These are phyloP conservation scores for Acrossocheilus fasciatus DNA, from an alignment of 2,797 vertebrate species.

Conservation along the genomic window DNA sequence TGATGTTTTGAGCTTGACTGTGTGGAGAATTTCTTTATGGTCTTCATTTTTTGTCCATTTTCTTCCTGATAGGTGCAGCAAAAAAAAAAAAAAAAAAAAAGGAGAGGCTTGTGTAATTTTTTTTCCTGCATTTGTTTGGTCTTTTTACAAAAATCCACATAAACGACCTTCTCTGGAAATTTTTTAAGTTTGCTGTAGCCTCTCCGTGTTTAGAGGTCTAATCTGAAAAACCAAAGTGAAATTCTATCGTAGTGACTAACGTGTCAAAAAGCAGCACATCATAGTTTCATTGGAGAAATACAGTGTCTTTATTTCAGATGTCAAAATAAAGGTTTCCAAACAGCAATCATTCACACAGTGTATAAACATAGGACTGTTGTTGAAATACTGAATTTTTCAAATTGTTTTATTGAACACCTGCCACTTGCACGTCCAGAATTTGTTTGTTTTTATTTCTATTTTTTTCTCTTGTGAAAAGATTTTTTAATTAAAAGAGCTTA, in stretches of 20 bases:
- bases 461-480: slow-evolving; percentile 60
- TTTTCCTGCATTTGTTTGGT: slow-evolving; percentile 22
- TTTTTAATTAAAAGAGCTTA: slow-evolving; percentile 62
- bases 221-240: slow-evolving; percentile 75
- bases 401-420: slow-evolving; percentile 44
- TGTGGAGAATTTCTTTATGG: slow-evolving; percentile 34
- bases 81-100: not conserved
- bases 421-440: slow-evolving; percentile 57
- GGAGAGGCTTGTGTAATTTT: slow-evolving; percentile 55
- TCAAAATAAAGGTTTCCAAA: slow-evolving; percentile 28
- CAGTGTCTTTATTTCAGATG: slow-evolving; percentile 35
- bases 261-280: slow-evolving; percentile 57
- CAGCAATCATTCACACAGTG: slow-evolving; percentile 26
- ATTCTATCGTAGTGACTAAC: slow-evolving; percentile 69
- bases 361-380: slow-evolving; percentile 51
- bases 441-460: slow-evolving; percentile 59
- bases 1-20: slow-evolving; percentile 60
- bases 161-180: slow-evolving; percentile 45
- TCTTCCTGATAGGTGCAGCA: slow-evolving; percentile 41
- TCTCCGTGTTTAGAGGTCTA: slow-evolving; percentile 72
- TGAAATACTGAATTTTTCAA: slow-evolving; percentile 42
- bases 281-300: slow-evolving; percentile 25
- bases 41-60: slow-evolving; percentile 42
- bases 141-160: slow-evolving; percentile 26
- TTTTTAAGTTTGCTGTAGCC: slow-evolving; percentile 76